Base-by-base conservation (phyloP, 2,888 invertebrate genomes). In the Agrotis ipsilon region DNA sequence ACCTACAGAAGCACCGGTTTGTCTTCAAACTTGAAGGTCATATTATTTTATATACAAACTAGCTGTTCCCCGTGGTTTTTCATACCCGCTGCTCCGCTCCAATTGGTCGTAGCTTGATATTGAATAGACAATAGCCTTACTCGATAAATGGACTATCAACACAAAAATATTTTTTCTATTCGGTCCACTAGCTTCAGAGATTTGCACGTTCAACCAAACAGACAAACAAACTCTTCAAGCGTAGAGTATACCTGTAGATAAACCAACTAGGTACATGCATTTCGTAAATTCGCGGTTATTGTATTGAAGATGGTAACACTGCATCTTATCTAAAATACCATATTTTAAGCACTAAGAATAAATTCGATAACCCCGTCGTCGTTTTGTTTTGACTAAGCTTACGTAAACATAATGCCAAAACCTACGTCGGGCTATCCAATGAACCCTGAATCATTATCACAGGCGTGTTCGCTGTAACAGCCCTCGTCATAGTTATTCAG, bases 1-100 rank as follows among this genome's bases (percentile, higher is more conserved):
- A 91, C 92, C 92, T 93, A 93, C 90, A 92, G 89, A 89, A 84
- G 77, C 89, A 91, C 92, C 88, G 90, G 92, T 92, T 90, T 88
- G 78, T 79, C 66, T 80, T 82, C 39, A 72, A 72, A 68, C 64
- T 54, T 66, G 64, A 52, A 63, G 69, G 71, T 69, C 63, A 48
- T 55, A 43, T 55, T 81, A 71, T 76, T 46, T 55, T 81, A 71
- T 76, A 19, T 51, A 46, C 39, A 32, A 19, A 55, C 11, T 13
- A 27, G 16, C 24, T 76, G 21, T 24, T 24, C 24, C 24, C 24
- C 24, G 24, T 24, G 24, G 24, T 24, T 24, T 24, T 24, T 24
- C 24, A 24, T 2, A 2, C 24, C 24, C 24, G 24, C 2, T 24
- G 24, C 24, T 24, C 24, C 24, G 24, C 24, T 24, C 24, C 24